Base-by-base conservation (phyloP, 37 sponge, comb jelly and placozoan genomes). In the Spongia lamella region DNA sequence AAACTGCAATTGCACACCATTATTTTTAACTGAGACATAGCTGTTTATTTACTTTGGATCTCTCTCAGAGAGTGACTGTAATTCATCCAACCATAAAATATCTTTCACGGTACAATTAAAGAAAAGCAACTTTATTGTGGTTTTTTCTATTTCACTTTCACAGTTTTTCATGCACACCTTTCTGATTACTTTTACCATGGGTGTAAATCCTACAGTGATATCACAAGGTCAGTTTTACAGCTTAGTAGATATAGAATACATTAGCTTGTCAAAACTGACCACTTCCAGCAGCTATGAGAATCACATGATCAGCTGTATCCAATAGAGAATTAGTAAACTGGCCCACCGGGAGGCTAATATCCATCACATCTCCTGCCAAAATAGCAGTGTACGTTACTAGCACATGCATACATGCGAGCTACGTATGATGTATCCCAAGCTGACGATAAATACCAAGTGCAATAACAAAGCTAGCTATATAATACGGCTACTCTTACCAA, bases 151-250 rank as follows among this genome's bases (percentile, higher is more conserved):
- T 43, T 9, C 9, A 43, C 9, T 43, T 43, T 9, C 9, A 43
- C 9, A 43, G 47, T 5, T 43, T 13, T 43, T 43, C 47, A 53
- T 37, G 11, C 70, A 7, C 43, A 70, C 33, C 16, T 72, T 76
- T 2, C 68, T 38, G 17, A 81, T 73, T 3, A 93, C 33, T 61
- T 57, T 66, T 20, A 74, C 66, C 93, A 93, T 93, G 16, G 93
- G 93, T 37, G 93, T 93, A 40, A 93, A 70, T 0, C 93, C 93
- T 93, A n/a, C n/a, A n/a, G n/a, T n/a, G n/a, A n/a, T n/a, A n/a
- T n/a, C n/a, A n/a, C n/a, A n/a, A n/a, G n/a, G n/a, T n/a, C n/a
- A n/a, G n/a, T n/a, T n/a, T n/a, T n/a, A n/a, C n/a, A n/a, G 9
- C 7, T 43, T 9, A 43, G 5, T 5, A 5, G 9, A 43, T 9